Conservation (phyloP, 2,797 vertebrate species). For the Chlorospingus semifuscus region DNA sequence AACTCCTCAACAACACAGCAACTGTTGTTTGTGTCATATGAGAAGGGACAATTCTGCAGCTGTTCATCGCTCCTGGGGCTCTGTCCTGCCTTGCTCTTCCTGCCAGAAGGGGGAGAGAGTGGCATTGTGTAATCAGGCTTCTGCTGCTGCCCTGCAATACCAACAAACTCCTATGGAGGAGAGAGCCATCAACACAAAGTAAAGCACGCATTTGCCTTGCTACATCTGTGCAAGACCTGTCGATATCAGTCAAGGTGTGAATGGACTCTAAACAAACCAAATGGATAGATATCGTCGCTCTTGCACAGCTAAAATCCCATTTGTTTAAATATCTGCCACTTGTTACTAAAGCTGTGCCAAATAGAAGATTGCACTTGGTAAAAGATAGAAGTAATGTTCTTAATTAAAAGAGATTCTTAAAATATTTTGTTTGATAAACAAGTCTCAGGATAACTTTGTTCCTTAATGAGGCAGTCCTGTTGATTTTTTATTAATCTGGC, state of each 20-base stretch:
- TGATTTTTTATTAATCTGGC: conserved; percentile 51
- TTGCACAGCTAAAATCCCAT: conserved; percentile 22
- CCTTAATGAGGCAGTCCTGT: conserved; percentile 1
- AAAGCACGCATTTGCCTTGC: background rate
- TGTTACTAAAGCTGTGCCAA: conserved; percentile 38
- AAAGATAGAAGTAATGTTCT: conserved; percentile 53
- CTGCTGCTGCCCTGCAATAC: background rate
- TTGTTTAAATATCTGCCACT: conserved; percentile 54
- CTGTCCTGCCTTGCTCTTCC: background rate
- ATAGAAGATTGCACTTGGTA: background rate
- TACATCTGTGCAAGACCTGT: background rate
- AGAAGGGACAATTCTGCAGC: background rate
- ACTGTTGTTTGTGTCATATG: background rate
- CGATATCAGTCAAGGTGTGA: conserved; percentile 1
- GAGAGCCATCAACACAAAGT: background rate
- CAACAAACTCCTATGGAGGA: background rate
- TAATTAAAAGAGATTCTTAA: conserved; percentile 55
- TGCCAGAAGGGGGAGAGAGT: conserved; percentile 19
- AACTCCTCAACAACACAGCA: background rate
- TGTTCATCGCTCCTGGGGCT: background rate
- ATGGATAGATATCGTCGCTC: background rate
- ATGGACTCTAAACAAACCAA: conserved; percentile 42
- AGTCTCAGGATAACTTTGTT: conserved; percentile 68
- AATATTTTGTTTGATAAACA: conserved; percentile 51
- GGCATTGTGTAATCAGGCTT: background rate